Evolutionary conservation across 2,888 invertebrate genomes (phyloP).

Genomic region (Conops quadrifasciatus): DNA sequence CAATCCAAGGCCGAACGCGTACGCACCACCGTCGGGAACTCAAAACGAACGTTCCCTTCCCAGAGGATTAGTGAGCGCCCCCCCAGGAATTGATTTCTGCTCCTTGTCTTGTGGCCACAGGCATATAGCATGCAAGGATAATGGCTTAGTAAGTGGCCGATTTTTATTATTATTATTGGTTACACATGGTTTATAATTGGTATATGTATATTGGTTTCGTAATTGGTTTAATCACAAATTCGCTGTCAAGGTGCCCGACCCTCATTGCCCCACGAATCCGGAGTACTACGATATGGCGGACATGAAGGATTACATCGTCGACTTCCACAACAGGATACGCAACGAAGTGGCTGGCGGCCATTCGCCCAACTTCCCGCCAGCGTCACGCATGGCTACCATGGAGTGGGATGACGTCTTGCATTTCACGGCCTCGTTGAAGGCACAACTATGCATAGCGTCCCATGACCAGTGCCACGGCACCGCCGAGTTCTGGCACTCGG

Average conservation of each 20-base stretch:
- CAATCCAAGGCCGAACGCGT: neutral
- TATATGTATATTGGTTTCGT: too few relatives aligned
- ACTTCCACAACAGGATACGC: neutral
- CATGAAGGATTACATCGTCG: neutral
- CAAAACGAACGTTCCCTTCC: too few relatives aligned
- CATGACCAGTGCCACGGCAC: conserved; percentile 1
- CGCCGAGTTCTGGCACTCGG: neutral
- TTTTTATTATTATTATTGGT: too few relatives aligned
- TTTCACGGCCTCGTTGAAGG: neutral
- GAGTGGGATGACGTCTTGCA: neutral
- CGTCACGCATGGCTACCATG: neutral
- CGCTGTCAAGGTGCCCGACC: neutral
- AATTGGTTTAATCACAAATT: neutral
- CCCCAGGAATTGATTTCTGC: neutral
- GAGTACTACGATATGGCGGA: neutral
- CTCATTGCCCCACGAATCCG: neutral
- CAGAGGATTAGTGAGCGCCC: too few relatives aligned
- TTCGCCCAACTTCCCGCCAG: neutral
- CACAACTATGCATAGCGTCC: neutral
- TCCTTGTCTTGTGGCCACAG: neutral
- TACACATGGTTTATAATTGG: too few relatives aligned
- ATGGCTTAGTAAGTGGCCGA: neutral
- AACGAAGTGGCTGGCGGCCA: neutral
- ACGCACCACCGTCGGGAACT: neutral
- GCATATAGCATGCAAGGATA: conserved; percentile 13